A percentile compares a stretch with the other conserved stretches of the same genome.
Conservation (phyloP, 2,888 invertebrate species). For the Caenorhabditis panamensis region DNA sequence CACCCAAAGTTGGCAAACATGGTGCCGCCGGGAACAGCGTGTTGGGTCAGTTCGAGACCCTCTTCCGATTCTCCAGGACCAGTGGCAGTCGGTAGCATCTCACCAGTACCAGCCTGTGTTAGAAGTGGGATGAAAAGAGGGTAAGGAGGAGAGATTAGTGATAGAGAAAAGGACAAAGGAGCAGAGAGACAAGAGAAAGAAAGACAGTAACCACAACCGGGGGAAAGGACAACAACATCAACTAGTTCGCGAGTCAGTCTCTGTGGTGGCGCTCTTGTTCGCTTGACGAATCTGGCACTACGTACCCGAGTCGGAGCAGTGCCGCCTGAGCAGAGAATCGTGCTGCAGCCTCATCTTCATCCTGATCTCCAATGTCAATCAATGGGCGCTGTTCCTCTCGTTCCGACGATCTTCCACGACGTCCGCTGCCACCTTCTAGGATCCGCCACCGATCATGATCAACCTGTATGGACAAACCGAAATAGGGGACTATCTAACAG, state of each 20-base stretch:
- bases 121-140: constrained; percentile 20
- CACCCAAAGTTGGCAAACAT: constrained; percentile 77
- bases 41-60: constrained; percentile 68
- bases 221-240: constrained; percentile 19
- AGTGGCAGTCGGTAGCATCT: constrained; percentile 44
- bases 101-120: constrained; percentile 64
- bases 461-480: constrained; percentile 58
- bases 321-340: constrained; percentile 36
- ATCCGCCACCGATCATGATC: constrained; percentile 72
- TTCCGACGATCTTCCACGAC: constrained; percentile 24
- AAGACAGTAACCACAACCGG: constrained; percentile 13
- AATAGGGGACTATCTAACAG: constrained; percentile 9
- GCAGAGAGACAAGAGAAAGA: constrained; percentile 5
- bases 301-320: constrained; percentile 63
- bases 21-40: constrained; percentile 58
- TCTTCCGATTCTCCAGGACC: constrained; percentile 59
- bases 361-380: constrained; percentile 63
- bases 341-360: constrained; percentile 33
- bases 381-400: constrained; percentile 60
- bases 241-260: constrained; percentile 20
- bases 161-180: not conserved
- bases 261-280: constrained; percentile 35
- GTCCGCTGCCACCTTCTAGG: constrained; percentile 40
- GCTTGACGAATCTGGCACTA: constrained; percentile 13
- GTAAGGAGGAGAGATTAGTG: constrained; percentile 2